Base-by-base conservation (phyloP, 2,888 invertebrate genomes). In the Ischnus inquisitorius region DNA sequence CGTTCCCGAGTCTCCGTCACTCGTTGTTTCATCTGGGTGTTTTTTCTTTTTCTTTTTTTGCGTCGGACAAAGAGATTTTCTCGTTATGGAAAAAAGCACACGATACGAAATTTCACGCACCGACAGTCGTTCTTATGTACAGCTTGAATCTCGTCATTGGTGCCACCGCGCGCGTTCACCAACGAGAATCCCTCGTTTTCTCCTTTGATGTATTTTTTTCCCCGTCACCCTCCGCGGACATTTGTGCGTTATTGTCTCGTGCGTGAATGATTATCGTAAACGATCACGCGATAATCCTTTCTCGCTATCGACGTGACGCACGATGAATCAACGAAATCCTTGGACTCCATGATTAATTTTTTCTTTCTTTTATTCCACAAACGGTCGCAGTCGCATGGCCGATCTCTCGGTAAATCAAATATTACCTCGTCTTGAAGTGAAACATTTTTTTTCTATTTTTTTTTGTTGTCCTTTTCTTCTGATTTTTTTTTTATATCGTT, bases 1-100 rank as follows among this genome's bases (percentile, higher is more conserved):
- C 68, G 28, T 64, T 77, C 60, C 46, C 71, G 46, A 64, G 34
- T 54, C 60, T 62, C 51, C 62, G 34, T 68, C 51, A 46, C 77
- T 39, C 76, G 80, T 25, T 80, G 68, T 72, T 19, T 83, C 80
- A 72, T 83, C 19, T 51, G 80, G 65, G 25, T 25, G 39, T 34
- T 25, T 54, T 25, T 62, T 54, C 43, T 54, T 54, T 34, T 43
- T 14, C 8, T 51, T 5, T 25, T 19, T 64, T 51, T 51, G 2
- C 19, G 19, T 34, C 12, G 34, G 39, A 14, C 34, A 10, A 16
- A 8, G 16, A 34, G 34, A 6, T 34, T 34, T 48, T 10, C 14
- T 34, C 4, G 22, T 22, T 19, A 43, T 22, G 8, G 57, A 57
- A 25, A 12, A 48, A 25, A 12, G 12, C 16, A n/a, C 16, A n/a